These are phyloP conservation scores for Lasioglossum vierecki DNA, from an alignment of 2,888 invertebrate genomes.

Conservation along the genomic window DNA sequence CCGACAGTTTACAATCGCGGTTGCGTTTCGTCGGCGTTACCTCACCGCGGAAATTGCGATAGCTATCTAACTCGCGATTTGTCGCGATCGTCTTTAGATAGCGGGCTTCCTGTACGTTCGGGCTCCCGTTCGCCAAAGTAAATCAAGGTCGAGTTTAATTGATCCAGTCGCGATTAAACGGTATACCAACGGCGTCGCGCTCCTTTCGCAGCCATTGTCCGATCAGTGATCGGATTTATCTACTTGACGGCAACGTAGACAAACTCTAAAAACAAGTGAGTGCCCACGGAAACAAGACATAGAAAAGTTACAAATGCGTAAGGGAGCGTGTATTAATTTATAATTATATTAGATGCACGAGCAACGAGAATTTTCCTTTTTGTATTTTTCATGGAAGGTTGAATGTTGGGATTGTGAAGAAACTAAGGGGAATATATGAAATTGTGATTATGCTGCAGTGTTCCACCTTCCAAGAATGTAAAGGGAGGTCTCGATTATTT, in stretches of 20 bases:
- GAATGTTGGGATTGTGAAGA: neutral
- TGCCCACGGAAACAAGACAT: neutral
- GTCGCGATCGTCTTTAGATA: slow-evolving; percentile 59
- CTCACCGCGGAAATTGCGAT: slow-evolving; percentile 66
- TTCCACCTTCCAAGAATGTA: neutral
- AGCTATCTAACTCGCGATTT: slow-evolving; percentile 61
- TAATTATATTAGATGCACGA: neutral
- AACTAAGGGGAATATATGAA: neutral
- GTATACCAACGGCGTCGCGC: neutral
- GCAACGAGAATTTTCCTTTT: neutral
- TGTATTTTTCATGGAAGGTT: neutral
- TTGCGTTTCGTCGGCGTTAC: slow-evolving; percentile 46
- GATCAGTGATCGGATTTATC: slow-evolving; percentile 8
- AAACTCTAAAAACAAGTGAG: neutral
- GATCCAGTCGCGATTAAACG: slow-evolving; percentile 47
- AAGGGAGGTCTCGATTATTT: neutral
- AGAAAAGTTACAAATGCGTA: neutral
- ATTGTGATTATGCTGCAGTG: neutral
- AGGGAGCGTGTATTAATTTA: neutral
- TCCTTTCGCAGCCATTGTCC: neutral
- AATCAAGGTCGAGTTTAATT: slow-evolving; percentile 55
- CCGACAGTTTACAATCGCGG: slow-evolving; percentile 34
- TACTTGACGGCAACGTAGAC: too few species aligned
- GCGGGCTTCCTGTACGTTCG: slow-evolving; percentile 49
- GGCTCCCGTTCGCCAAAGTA: slow-evolving; percentile 38